These are phyloP conservation scores for Microcebus tavaratra DNA, from an alignment of 2,113 vertebrate species.

Conservation along the genomic window DNA sequence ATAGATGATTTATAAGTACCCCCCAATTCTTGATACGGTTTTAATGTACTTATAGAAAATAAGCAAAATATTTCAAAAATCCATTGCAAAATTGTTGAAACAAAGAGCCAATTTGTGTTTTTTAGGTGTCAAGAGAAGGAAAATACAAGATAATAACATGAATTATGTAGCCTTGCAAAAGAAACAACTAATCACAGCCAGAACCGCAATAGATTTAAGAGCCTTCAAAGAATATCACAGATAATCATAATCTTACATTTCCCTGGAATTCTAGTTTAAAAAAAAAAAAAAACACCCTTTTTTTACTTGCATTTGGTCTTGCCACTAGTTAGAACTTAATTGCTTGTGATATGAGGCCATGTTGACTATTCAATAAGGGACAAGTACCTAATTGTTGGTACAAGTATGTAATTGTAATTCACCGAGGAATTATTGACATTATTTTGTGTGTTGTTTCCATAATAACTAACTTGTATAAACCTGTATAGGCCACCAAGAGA, in stretches of 20 bases:
- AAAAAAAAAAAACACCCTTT: not conserved
- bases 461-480: constrained; percentile 34
- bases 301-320: constrained; percentile 43
- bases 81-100: not conserved
- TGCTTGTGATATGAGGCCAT: constrained; percentile 68
- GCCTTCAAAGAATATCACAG: not conserved
- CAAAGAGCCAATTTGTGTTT: not conserved
- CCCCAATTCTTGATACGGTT: not conserved
- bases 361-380: constrained; percentile 66
- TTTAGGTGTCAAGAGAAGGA: not conserved
- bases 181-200: not conserved
- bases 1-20: not conserved
- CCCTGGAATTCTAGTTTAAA: constrained; percentile 13
- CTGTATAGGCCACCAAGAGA: not conserved
- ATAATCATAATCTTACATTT: not conserved
- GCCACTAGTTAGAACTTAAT: constrained; percentile 65
- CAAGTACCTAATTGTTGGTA: constrained; percentile 68
- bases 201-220: not conserved
- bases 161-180: not conserved
- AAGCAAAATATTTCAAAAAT: not conserved
- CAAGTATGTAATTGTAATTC: constrained; percentile 45
- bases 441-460: constrained; percentile 7
- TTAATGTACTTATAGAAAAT: not conserved
- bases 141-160: not conserved
- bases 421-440: constrained; percentile 48